phyloP scores from a whole-genome alignment of 2,888 invertebrate genomes.

The Eremobia ochroleuca region DNA sequence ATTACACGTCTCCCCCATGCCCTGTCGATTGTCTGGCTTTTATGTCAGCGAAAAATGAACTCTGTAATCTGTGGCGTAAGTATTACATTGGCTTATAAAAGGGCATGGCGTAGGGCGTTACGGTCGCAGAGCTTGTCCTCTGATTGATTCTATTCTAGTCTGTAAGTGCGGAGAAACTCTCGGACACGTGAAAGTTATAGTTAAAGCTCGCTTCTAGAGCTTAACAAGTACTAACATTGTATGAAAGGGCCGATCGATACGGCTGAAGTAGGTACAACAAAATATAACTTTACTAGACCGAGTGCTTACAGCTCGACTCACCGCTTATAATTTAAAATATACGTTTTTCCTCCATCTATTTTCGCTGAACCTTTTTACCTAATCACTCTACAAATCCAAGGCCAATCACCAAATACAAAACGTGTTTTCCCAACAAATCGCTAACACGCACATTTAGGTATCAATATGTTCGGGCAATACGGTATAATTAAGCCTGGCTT shows the following conservation, averaged over 20 bases:
- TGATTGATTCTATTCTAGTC: constrained; percentile 79
- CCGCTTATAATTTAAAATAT: not conserved
- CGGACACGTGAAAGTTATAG: constrained; percentile 45
- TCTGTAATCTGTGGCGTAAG: constrained; percentile 68
- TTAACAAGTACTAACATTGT: not conserved
- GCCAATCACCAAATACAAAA: constrained; percentile 8
- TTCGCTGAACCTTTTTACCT: constrained; percentile 3
- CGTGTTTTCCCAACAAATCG: constrained; percentile 13
- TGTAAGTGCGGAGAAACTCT: constrained; percentile 68
- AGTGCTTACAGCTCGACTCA: not conserved
- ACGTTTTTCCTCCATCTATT: not conserved
- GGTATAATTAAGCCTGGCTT: constrained; percentile 17
- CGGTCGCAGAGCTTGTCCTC: constrained; percentile 56
- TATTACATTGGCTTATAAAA: constrained; percentile 57
- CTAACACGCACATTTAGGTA: not conserved
- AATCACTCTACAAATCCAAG: constrained; percentile 3
- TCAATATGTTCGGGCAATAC: constrained; percentile 5
- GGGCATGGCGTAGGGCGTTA: constrained; percentile 63
- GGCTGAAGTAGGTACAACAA: not conserved
- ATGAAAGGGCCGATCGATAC: constrained; percentile 4
- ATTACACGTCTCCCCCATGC: constrained; percentile 84
- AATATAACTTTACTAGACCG: not conserved
- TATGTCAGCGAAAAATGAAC: constrained; percentile 74
- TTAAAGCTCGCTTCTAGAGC: constrained; percentile 29
- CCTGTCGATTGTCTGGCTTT: constrained; percentile 82